Conservation (phyloP, 2,888 invertebrate species). For the Sinopyrophorus schimmeli region DNA sequence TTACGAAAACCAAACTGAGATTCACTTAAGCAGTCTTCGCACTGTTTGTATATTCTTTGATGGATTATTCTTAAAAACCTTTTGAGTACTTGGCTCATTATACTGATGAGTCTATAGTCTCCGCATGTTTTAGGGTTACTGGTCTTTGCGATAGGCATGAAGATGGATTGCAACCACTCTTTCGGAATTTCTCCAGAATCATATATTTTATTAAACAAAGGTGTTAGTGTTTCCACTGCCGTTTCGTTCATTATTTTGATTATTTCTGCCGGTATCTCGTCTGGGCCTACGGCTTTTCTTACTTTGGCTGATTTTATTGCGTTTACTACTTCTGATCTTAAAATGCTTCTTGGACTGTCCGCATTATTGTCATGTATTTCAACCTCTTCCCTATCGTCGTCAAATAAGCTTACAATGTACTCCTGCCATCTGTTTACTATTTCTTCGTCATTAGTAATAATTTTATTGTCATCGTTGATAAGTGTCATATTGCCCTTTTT, state of each 20-base stretch:
- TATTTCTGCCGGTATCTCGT: slow-evolving; percentile 4
- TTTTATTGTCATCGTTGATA: slow-evolving; percentile 2
- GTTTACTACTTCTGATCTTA: background rate
- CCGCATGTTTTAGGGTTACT: slow-evolving; percentile 11
- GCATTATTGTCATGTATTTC: background rate
- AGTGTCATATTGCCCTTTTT: slow-evolving; percentile 3
- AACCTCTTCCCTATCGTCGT: slow-evolving; percentile 2
- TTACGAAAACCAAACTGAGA: slow-evolving; percentile 2
- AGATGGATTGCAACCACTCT: slow-evolving; percentile 7
- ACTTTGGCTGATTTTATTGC: slow-evolving; percentile 4
- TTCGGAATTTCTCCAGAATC: slow-evolving; percentile 7
- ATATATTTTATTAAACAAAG: slow-evolving; percentile 14
- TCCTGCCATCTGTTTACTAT: slow-evolving; percentile 1
- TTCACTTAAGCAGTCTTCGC: slow-evolving; percentile 3
- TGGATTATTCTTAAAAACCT: slow-evolving; percentile 2
- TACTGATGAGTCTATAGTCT: slow-evolving; percentile 15
- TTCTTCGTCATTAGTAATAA: slow-evolving; percentile 3
- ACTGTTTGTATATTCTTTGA: background rate
- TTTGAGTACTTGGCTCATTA: slow-evolving; percentile 8
- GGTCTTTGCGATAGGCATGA: slow-evolving; percentile 12
- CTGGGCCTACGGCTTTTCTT: slow-evolving; percentile 4
- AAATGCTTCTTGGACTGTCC: slow-evolving; percentile 1
- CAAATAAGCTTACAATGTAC: background rate
- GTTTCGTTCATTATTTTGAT: slow-evolving; percentile 1
- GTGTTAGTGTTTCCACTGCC: background rate